phyloP scores from a whole-genome alignment of 2,888 invertebrate species.

The Barypeithes pellucidus region DNA sequence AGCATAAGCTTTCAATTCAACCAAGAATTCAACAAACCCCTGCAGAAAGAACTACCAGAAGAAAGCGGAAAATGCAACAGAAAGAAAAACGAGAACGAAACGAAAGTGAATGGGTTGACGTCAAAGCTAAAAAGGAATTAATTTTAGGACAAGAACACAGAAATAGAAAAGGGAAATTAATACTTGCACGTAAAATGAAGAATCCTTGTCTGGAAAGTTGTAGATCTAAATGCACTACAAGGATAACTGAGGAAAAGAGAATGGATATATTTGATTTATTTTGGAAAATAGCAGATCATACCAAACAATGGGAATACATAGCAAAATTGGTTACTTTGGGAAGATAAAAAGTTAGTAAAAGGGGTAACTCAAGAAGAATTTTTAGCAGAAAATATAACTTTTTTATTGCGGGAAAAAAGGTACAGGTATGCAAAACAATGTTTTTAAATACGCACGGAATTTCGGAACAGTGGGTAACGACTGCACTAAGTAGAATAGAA shows the following conservation, averaged over 20 bases:
- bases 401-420: conserved; percentile 7
- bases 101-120: conserved; percentile 28
- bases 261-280: too few species aligned
- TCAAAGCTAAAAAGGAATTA: too few species aligned
- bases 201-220: too few species aligned
- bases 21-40: conserved; percentile 3
- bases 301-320: too few species aligned
- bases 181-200: too few species aligned
- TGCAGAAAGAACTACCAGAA: conserved; percentile 1
- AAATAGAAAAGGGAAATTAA: too few species aligned
- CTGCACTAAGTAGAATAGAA: too few species aligned
- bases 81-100: conserved; percentile 35
- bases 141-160: too few species aligned
- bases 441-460: conserved; percentile 27
- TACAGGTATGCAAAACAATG: conserved; percentile 26
- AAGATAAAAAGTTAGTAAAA: conserved; percentile 54
- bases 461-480: conserved; percentile 33
- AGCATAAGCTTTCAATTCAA: conserved; percentile 5
- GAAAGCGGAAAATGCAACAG: conserved; percentile 6
- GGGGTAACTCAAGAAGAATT: conserved; percentile 5
- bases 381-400: conserved; percentile 16
- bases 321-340: conserved; percentile 53
- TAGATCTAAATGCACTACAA: too few species aligned
- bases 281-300: too few species aligned
- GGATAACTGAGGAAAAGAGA: too few species aligned